phyloP scores from a whole-genome alignment of 2,797 vertebrate genomes.

The Acanthiza pusilla region DNA sequence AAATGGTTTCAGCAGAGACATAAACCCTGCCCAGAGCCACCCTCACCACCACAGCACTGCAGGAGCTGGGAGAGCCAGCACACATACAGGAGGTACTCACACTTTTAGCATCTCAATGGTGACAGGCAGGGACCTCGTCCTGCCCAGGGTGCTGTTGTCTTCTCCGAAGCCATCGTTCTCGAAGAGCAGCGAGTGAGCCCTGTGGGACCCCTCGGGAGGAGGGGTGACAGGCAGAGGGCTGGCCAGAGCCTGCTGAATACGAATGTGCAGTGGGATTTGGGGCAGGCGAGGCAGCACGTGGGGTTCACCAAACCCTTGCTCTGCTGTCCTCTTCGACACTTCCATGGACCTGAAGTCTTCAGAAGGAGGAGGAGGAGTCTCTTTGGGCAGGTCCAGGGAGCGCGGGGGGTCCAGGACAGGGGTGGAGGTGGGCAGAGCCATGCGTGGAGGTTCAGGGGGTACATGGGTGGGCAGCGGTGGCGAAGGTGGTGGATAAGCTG shows the following conservation, averaged over 20 bases:
- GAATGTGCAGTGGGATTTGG: conserved; percentile 89
- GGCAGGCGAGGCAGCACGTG: conserved; percentile 77
- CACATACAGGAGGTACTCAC: conserved; percentile 75
- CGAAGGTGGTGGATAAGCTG: conserved; percentile 49
- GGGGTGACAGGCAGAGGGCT: conserved; percentile 86
- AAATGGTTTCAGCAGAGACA: neutral
- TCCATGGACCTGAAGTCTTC: conserved; percentile 58
- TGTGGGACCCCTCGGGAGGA: conserved; percentile 84
- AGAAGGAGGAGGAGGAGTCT: neutral
- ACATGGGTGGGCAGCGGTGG: conserved; percentile 82
- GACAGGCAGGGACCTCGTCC: conserved; percentile 88
- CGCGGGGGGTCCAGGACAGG: conserved; percentile 13
- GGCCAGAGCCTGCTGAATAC: conserved; percentile 93
- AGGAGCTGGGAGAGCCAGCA: neutral
- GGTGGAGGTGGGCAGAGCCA: conserved; percentile 67
- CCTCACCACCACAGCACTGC: neutral
- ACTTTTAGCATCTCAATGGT: conserved; percentile 97
- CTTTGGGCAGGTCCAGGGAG: conserved; percentile 47
- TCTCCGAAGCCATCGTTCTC: conserved; percentile 82
- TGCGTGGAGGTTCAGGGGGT: conserved; percentile 79
- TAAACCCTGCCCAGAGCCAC: neutral
- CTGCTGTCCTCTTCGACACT: neutral
- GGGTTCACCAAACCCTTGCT: conserved; percentile 62
- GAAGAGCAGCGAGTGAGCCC: conserved; percentile 90
- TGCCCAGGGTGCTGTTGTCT: conserved; percentile 71